Conservation (phyloP, 2,888 invertebrate genomes). For the Macrophya annulata region DNA sequence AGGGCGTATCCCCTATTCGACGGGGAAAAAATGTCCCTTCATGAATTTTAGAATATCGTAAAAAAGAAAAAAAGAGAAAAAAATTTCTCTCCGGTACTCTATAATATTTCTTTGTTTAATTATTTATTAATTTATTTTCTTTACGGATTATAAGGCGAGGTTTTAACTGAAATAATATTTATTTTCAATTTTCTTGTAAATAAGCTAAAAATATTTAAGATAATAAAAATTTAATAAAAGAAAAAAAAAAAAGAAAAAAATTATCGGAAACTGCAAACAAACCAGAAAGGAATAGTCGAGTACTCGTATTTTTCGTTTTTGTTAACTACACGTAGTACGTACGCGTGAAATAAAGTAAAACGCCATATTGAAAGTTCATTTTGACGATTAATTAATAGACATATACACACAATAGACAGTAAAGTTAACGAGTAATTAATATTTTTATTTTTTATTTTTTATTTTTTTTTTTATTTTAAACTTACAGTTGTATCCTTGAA, state of each 20-base stretch:
- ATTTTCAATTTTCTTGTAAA: too few species aligned
- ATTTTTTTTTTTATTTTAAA: not conserved
- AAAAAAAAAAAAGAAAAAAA: not conserved
- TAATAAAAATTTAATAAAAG: not conserved
- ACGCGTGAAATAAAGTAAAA: not conserved
- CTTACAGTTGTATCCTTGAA: conserved; percentile 15
- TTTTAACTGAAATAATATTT: too few species aligned
- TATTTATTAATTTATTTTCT: too few species aligned
- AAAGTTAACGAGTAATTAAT: not conserved
- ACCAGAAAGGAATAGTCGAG: not conserved
- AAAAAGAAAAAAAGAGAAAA: not conserved
- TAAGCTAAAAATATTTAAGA: too few species aligned
- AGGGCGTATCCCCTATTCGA: not conserved
- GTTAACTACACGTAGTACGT: not conserved
- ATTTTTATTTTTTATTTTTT: too few species aligned
- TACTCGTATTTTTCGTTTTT: not conserved
- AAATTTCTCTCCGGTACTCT: too few species aligned
- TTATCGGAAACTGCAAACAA: not conserved
- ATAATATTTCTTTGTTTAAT: too few species aligned
- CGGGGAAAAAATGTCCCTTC: not conserved
- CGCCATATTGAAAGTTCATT: conserved; percentile 17
- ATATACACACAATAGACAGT: too few species aligned
- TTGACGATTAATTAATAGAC: not conserved
- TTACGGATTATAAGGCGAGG: too few species aligned
- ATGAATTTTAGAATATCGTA: not conserved